Base-by-base conservation (phyloP, 2,113 vertebrate species). In the Melanocharis versteri region DNA sequence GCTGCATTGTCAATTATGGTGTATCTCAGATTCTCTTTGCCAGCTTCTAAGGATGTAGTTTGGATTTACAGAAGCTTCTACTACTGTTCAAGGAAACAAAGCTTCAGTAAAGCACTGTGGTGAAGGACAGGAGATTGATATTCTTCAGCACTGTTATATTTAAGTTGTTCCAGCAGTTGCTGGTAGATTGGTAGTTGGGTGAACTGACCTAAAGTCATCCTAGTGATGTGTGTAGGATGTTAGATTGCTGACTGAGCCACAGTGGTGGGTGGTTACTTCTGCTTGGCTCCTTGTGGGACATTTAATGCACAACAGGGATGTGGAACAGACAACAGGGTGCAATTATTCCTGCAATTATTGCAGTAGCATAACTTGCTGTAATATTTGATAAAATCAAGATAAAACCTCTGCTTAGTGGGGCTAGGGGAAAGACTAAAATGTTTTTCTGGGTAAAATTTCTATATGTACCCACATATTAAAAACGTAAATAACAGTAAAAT, bases 1-100 rank as follows among this genome's bases (percentile, higher is more conserved):
- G 4, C 51, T 80, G 14, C 1, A 2, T 84, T 65, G 54, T 72
- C 23, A 20, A 0, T 57, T 85, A 4, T 17, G 3, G 3, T 47
- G 1, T 65, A 8, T 53, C n/a, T 78, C 39, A 16, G 23, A 62
- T 19, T 31, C 12, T 47, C 27, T 77, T 81, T 70, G 22, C 10
- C 23, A 66, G 13, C 12, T 61, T 73, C 47, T 68, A 37, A 48
- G 31, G 42, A 20, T 56, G 39, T 50, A 24, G 20, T 75, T 82
- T 60, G 48, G n/a, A 26, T 76, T 82, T 77, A 7, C 18, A 33
- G 48, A 51, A 64, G 37, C 21, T 82, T 68, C 30, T 71, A 7
- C 26, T 44, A 4, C 40, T 37, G 14, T 39, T 75, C 13, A n/a
- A 57, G 61, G 24, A 50, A 82, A 39, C 15, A 51, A 39, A 72